A percentile compares a stretch with the other conserved stretches of the same genome.
phyloP scores from a whole-genome alignment of 2,113 vertebrate genomes.

The Puma concolor region DNA sequence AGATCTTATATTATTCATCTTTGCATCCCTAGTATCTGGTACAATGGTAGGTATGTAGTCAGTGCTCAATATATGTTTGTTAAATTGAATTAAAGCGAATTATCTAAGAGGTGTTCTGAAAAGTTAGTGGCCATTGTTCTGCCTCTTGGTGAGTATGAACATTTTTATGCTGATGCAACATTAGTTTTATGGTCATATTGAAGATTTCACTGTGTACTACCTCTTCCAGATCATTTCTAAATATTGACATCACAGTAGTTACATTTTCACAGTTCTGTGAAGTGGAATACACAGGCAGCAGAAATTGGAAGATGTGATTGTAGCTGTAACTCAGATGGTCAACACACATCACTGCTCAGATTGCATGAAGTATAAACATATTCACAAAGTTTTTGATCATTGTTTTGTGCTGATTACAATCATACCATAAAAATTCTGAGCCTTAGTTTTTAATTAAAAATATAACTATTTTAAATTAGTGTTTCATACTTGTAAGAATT shows the following conservation, averaged over 20 bases:
- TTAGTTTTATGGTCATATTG: slow-evolving; percentile 76
- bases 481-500: slow-evolving; percentile 81
- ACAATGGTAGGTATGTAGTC: neutral
- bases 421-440: slow-evolving; percentile 73
- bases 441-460: slow-evolving; percentile 81
- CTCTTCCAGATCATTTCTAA: slow-evolving; percentile 69
- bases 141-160: slow-evolving; percentile 70
- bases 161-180: slow-evolving; percentile 70
- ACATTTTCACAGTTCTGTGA: slow-evolving; percentile 72
- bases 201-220: slow-evolving; percentile 70
- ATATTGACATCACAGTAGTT: slow-evolving; percentile 74
- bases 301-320: slow-evolving; percentile 70
- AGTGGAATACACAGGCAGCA: slow-evolving; percentile 69
- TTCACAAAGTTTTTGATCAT: slow-evolving; percentile 40
- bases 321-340: slow-evolving; percentile 69
- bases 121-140: slow-evolving; percentile 65
- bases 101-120: slow-evolving; percentile 61
- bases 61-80: neutral
- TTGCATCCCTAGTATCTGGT: neutral
- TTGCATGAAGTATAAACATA: slow-evolving; percentile 67
- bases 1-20: slow-evolving; percentile 38
- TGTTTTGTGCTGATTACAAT: slow-evolving; percentile 59
- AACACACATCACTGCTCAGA: slow-evolving; percentile 75
- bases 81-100: slow-evolving; percentile 73
- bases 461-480: slow-evolving; percentile 82